Percentiles rank a stretch among this genome's conserved stretches.
These are phyloP conservation scores for Heliconius congener DNA, from an alignment of 1,140 invertebrate species.

Conservation along the genomic window DNA sequence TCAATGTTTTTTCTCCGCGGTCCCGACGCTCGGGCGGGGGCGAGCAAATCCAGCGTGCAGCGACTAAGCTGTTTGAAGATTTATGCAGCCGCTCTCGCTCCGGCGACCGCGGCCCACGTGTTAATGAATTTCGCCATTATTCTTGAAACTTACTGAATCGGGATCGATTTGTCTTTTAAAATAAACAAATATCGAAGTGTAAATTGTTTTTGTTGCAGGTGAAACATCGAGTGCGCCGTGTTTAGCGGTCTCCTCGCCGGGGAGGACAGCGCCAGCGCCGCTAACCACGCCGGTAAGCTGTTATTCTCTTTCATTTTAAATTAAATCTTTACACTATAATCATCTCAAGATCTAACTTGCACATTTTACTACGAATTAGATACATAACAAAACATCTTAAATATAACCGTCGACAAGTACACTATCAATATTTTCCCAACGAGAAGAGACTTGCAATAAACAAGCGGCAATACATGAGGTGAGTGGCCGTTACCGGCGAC, in stretches of 20 bases:
- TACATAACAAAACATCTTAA: not conserved
- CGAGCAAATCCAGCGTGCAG: constrained; percentile 43
- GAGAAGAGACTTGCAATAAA: constrained; percentile 28
- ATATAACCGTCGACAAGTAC: not conserved
- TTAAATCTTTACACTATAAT: too few species aligned
- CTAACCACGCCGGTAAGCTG: constrained; percentile 56
- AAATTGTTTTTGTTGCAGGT: constrained; percentile 45
- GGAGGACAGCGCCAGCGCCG: constrained; percentile 56
- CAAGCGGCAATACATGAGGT: constrained; percentile 29
- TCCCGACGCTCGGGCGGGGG: constrained; percentile 26
- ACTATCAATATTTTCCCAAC: not conserved
- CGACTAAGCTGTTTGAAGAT: constrained; percentile 36
- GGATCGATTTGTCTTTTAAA: not conserved
- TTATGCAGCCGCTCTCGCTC: constrained; percentile 37
- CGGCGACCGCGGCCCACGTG: constrained; percentile 31
- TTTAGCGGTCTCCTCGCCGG: constrained; percentile 55
- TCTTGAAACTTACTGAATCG: constrained; percentile 21
- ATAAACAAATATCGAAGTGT: not conserved
- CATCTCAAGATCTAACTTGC: too few species aligned
- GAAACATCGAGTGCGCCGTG: constrained; percentile 62
- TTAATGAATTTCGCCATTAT: constrained; percentile 40
- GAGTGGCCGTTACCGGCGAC: constrained; percentile 24
- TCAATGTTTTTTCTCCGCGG: constrained; percentile 48
- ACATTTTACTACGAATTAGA: too few species aligned
- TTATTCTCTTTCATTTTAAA: not conserved